Base-by-base conservation (phyloP, 2,797 vertebrate genomes). In the Tamandua tetradactyla region DNA sequence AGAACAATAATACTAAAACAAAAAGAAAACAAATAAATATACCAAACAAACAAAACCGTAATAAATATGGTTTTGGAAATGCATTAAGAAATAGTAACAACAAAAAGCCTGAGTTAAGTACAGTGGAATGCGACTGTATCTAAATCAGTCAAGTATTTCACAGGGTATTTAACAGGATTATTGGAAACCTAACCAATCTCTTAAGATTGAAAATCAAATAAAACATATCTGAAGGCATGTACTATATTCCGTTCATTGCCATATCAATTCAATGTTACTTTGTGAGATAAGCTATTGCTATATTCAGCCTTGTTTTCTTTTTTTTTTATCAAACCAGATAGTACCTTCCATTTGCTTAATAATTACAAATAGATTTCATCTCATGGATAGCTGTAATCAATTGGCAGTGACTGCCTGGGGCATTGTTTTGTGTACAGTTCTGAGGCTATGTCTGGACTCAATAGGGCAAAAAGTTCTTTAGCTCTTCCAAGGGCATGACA, bases 301-400 rank as follows among this genome's bases (percentile, higher is more conserved):
- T 10, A 80, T 83, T 80, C 74, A 66, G 27, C n/a, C 32, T 88
- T 80, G 66, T 76, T 92, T 95, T 89, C 20, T 83, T 78, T 40
- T 95, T 76, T 86, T 11, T 7, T 47, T 64, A 75, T 17, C 12
- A 74, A 42, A 71, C 47, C 76, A 69, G 79, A 42, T 80, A 68
- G 88, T 86, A 82, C 20, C 42, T 25, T 75, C 72, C 47, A 83
- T 91, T 61, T 86, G 55, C 35, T 27, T 88, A 86, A 91, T 93
- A 87, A 91, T 87, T 75, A 85, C 81, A 92, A 94, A 93, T 61
- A 91, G 96, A 95, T 93, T 95, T 93, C 37, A 90, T 90, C 78
- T 87, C 81, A 93, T 84, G 72, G 92, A 96, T 88, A 94, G 42
- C 61, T 93, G 76, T 93, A 93, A 95, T 92, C 93, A 96, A 86